Evolutionary conservation across 2,888 invertebrate species (phyloP).

Genomic region (Smittia sp.): DNA sequence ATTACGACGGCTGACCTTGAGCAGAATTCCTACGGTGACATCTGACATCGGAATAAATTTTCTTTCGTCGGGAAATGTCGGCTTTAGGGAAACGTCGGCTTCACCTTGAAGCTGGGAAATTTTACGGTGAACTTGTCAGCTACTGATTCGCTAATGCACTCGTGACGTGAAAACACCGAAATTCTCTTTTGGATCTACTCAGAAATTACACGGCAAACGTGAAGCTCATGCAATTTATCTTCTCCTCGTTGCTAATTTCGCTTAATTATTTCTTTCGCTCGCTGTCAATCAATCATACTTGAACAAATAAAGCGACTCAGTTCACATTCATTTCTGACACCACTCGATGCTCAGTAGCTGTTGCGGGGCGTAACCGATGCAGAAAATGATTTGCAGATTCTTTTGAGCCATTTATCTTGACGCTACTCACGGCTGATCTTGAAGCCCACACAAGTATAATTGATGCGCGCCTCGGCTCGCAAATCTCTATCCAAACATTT

Average conservation of each 20-base stretch:
- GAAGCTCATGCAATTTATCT: background rate
- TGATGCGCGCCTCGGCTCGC: background rate
- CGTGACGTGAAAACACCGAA: too few relatives aligned
- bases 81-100: too few relatives aligned
- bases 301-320: background rate
- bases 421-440: background rate
- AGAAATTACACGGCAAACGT: too few relatives aligned
- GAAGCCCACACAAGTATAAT: background rate
- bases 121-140: too few relatives aligned
- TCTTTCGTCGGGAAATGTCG: too few relatives aligned
- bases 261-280: slow-evolving; percentile 8
- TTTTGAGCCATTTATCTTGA: background rate
- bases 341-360: background rate
- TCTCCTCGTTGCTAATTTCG: background rate
- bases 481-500: background rate
- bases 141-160: too few relatives aligned
- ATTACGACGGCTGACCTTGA: background rate
- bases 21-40: background rate
- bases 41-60: background rate
- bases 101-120: too few relatives aligned
- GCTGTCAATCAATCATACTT: slow-evolving; percentile 19
- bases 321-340: background rate
- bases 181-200: too few relatives aligned
- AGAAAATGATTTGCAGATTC: background rate
- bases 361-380: background rate